phyloP scores from a whole-genome alignment of 2,888 invertebrate genomes.

The Protophormia terraenovae region DNA sequence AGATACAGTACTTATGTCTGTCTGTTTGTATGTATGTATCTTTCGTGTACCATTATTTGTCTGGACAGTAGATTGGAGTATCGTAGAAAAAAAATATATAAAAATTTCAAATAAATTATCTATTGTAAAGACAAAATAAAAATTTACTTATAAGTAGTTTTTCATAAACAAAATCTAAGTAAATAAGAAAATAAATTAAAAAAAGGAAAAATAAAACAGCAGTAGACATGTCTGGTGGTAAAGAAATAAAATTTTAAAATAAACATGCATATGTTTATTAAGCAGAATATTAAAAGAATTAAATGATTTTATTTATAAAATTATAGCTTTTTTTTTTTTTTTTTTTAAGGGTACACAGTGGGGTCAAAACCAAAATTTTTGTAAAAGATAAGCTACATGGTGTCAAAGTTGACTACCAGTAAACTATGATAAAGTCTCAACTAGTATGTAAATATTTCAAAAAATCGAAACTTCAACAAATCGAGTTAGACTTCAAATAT shows the following conservation, averaged over 20 bases:
- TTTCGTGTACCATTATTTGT: conserved; percentile 24
- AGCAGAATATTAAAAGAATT: conserved; percentile 13
- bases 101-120: conserved; percentile 53
- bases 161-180: conserved; percentile 41
- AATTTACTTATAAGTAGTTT: conserved; percentile 49
- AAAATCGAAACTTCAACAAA: too few relatives aligned
- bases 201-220: background rate
- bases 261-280: background rate
- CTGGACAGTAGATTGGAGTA: conserved; percentile 29
- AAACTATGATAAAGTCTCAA: too few relatives aligned
- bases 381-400: too few relatives aligned
- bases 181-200: conserved; percentile 46
- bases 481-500: too few relatives aligned
- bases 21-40: background rate
- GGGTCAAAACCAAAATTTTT: too few relatives aligned
- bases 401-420: too few relatives aligned
- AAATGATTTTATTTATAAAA: background rate
- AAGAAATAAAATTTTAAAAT: background rate
- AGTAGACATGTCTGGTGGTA: conserved; percentile 58
- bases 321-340: too few relatives aligned
- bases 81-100: background rate
- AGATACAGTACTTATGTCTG: background rate
- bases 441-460: too few relatives aligned
- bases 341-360: too few relatives aligned
- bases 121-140: conserved; percentile 47